phyloP scores from a whole-genome alignment of 2,113 vertebrate species.

The Arenaria interpres region DNA sequence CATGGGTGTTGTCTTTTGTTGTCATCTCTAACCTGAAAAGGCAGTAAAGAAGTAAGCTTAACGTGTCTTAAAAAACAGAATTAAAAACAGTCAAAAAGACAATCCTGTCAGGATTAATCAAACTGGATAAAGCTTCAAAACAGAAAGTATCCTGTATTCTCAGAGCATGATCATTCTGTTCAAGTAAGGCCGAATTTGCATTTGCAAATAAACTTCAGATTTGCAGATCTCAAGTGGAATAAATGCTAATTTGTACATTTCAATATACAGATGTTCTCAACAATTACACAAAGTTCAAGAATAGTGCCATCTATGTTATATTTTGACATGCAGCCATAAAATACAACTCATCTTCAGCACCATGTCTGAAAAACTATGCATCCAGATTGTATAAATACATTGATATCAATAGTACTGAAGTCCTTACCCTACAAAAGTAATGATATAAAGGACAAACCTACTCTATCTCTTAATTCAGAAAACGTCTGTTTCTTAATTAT shows the following conservation, averaged over 20 bases:
- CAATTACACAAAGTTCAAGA: not conserved
- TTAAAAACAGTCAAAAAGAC: not conserved
- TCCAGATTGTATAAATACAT: not conserved
- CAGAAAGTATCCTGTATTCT: not conserved
- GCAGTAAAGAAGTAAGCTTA: not conserved
- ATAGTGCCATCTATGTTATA: not conserved
- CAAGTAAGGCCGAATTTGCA: not conserved
- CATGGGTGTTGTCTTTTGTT: conserved; percentile 97
- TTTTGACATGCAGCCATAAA: not conserved
- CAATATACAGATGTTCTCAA: not conserved
- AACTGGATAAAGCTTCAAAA: not conserved
- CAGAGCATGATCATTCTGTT: not conserved
- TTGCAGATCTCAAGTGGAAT: not conserved
- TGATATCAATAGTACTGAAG: not conserved
- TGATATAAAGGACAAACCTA: not conserved
- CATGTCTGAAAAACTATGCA: not conserved
- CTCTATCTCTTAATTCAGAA: not conserved
- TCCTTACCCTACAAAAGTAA: not conserved
- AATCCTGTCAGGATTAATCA: not conserved
- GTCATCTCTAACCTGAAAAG: conserved; percentile 89
- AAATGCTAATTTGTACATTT: not conserved
- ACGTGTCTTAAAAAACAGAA: not conserved
- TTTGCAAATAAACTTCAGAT: not conserved
- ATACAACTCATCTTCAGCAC: not conserved
- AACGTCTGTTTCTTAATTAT: not conserved